phyloP scores from a whole-genome alignment of 2,888 invertebrate species.

The Osedax fenrisi region DNA sequence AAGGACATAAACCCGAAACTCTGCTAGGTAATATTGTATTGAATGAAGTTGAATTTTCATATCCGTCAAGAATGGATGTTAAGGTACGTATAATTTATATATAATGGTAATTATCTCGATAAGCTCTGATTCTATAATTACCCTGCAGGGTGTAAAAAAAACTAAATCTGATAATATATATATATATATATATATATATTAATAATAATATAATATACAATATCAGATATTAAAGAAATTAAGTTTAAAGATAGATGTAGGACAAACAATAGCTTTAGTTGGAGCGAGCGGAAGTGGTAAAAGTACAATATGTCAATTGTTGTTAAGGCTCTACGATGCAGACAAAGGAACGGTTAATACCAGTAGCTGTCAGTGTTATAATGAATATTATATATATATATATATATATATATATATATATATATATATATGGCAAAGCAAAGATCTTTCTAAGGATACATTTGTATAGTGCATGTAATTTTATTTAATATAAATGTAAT shows the following conservation, averaged over 20 bases:
- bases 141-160: too few relatives aligned
- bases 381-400: too few relatives aligned
- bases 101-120: too few relatives aligned
- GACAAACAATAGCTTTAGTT: slow-evolving; percentile 49
- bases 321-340: slow-evolving; percentile 68
- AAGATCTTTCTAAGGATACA: too few relatives aligned
- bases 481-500: too few relatives aligned
- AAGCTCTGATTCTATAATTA: too few relatives aligned
- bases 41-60: slow-evolving; percentile 61
- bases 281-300: slow-evolving; percentile 77
- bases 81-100: slow-evolving; percentile 55
- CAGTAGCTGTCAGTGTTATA: too few relatives aligned
- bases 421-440: too few relatives aligned
- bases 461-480: too few relatives aligned
- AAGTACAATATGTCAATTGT: slow-evolving; percentile 71
- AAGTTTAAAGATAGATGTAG: slow-evolving; percentile 44
- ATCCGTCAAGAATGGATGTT: slow-evolving; percentile 66
- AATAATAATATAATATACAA: background rate
- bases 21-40: slow-evolving; percentile 60
- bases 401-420: too few relatives aligned
- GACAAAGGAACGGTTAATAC: slow-evolving; percentile 40
- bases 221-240: background rate
- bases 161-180: too few relatives aligned
- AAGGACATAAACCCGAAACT: slow-evolving; percentile 56
- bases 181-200: too few relatives aligned